Evolutionary conservation across 2,797 vertebrate species (phyloP).

Genomic region (Benthosema pterotum): DNA sequence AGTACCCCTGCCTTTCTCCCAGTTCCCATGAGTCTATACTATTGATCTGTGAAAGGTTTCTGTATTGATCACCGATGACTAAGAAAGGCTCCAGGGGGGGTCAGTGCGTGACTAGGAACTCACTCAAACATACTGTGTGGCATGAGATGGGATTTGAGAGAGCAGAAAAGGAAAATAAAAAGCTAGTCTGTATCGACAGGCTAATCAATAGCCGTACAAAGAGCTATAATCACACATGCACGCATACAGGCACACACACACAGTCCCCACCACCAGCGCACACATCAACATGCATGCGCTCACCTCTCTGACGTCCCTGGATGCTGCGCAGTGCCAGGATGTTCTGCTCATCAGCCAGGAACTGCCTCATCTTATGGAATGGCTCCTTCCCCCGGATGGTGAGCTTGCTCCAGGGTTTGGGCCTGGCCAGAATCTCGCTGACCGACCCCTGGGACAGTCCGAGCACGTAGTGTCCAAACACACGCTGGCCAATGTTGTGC

Average conservation of each 20-base stretch:
- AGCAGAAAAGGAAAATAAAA: conserved; percentile 66
- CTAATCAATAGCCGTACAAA: conserved; percentile 69
- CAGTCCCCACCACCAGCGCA: conserved; percentile 15
- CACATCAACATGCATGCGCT: conserved; percentile 44
- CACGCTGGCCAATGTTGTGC: conserved; percentile 98
- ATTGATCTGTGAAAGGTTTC: conserved; percentile 81
- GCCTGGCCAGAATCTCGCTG: conserved; percentile 95
- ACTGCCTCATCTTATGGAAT: conserved; percentile 99
- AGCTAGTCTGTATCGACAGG: conserved; percentile 70
- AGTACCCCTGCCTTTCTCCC: conserved; percentile 66
- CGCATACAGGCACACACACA: conserved; percentile 24
- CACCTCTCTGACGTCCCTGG: conserved; percentile 96
- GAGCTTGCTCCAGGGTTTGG: conserved; percentile 97
- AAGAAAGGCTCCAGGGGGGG: conserved; percentile 71
- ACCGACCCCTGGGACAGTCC: conserved; percentile 96
- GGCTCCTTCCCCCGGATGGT: conserved; percentile 96
- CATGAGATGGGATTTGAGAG: conserved; percentile 61
- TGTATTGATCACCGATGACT: conserved; percentile 71
- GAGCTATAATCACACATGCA: conserved; percentile 52
- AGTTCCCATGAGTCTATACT: conserved; percentile 68
- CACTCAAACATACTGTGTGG: conserved; percentile 74
- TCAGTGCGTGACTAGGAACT: conserved; percentile 67
- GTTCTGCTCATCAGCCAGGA: conserved; percentile 96
- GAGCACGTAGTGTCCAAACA: conserved; percentile 96
- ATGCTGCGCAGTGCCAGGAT: conserved; percentile 95